These are phyloP conservation scores for Cyphomyrus discorhynchus DNA, from an alignment of 2,113 vertebrate genomes.

Conservation along the genomic window DNA sequence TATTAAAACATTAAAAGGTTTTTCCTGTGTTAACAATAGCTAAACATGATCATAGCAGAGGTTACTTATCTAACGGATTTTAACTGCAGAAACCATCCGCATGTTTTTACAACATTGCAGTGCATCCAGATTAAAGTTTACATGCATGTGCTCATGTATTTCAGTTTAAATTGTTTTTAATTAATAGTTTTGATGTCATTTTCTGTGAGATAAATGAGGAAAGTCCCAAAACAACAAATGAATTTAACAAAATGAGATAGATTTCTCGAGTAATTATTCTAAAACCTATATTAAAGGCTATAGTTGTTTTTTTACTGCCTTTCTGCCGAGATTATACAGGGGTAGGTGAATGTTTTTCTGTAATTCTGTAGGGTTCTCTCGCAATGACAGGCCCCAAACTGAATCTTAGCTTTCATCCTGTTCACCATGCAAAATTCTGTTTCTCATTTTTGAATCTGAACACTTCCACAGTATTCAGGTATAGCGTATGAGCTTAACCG, in stretches of 20 bases:
- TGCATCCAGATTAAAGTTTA: background rate
- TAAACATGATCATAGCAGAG: background rate
- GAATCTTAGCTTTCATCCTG: background rate
- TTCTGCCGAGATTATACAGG: background rate
- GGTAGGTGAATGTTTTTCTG: background rate
- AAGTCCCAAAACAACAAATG: background rate
- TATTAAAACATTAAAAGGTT: background rate
- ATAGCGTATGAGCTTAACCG: background rate
- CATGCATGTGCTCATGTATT: background rate
- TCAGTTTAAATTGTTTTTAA: background rate
- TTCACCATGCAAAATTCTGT: background rate
- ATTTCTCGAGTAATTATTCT: background rate
- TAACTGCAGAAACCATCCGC: background rate
- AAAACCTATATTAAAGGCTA: background rate
- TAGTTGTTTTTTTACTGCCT: background rate
- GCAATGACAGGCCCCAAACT: background rate
- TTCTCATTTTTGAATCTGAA: background rate
- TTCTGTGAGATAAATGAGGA: background rate
- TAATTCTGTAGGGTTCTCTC: background rate
- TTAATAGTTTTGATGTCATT: background rate
- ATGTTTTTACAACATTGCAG: background rate
- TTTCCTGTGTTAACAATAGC: background rate
- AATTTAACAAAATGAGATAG: background rate
- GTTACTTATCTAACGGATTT: background rate
- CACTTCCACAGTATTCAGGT: background rate